Conservation (phyloP, 2,113 vertebrate species). For the Symphodus melops region DNA sequence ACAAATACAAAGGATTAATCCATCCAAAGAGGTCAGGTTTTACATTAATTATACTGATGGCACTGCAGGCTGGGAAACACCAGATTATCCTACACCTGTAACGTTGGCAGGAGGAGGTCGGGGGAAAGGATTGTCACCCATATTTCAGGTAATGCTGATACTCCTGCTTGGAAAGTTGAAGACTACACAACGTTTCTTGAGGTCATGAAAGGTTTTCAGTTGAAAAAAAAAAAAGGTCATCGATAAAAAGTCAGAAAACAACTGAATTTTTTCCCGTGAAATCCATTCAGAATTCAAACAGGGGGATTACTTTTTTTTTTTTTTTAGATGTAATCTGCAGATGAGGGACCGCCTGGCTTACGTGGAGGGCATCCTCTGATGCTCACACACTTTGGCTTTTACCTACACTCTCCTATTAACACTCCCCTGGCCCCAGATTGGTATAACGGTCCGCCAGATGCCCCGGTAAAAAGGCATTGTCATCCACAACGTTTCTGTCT, state of each 20-base stretch:
- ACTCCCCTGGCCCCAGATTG: conserved; percentile 18
- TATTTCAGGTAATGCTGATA: background rate
- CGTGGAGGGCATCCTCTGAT: background rate
- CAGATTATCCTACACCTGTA: conserved; percentile 42
- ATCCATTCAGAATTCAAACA: conserved; percentile 48
- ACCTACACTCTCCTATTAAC: conserved; percentile 34
- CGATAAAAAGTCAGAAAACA: background rate
- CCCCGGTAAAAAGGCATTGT: conserved; percentile 62
- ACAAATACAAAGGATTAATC: conserved; percentile 30
- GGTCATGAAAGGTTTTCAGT: background rate
- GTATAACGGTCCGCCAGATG: conserved; percentile 46
- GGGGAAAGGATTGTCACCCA: background rate
- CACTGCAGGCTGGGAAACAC: background rate
- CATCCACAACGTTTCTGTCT: conserved; percentile 65
- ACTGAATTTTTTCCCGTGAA: conserved; percentile 17
- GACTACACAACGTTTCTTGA: background rate
- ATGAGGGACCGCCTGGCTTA: conserved; percentile 42
- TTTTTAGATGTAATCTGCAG: conserved; percentile 68
- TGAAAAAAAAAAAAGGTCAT: background rate
- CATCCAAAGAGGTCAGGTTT: conserved; percentile 36
- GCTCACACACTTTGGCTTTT: conserved; percentile 6
- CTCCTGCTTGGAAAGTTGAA: background rate
- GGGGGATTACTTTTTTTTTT: conserved; percentile 65
- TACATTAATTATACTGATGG: conserved; percentile 61
- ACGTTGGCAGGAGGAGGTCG: conserved; percentile 8